Base-by-base conservation (phyloP, 2,888 invertebrate genomes). In the Campopleginae sp. region DNA sequence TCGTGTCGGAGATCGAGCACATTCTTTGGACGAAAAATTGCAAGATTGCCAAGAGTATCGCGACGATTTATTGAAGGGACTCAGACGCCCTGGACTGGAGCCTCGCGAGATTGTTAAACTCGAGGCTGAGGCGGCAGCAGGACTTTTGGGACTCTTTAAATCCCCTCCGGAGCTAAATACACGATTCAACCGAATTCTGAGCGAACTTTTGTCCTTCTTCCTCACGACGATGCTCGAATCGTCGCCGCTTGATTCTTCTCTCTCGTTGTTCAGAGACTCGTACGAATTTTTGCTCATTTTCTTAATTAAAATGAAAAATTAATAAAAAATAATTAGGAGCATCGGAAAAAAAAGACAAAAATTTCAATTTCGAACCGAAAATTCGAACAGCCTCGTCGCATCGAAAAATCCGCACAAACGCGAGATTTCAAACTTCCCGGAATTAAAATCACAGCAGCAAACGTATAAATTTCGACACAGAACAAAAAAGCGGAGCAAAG, bases 41-140 rank as follows among this genome's bases (percentile, higher is more conserved):
- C 65, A 23, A 8, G 80, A 42, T 51, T 90, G 89, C 91, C 91
- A 91, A 0, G 91, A 91, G 51, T 87, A 88, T 46, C 90, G 86
- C 12, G 81, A 38, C 8, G 38, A 70, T 46, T 83, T 90, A 3
- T 38, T 42, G 19, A 66, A 63, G 4, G 90, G 81, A 75, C 88
- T 90, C 0, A 31, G 23, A 33, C 61, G 46, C 2, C 27, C 72
- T 0, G 90, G 88, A 80, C 89, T 90, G 38, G 88, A 86, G 27
- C 70, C 80, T 44, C 81, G 82, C 0, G 90, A 90, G 75, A 86
- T 87, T 12, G 88, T 85, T 7, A 33, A 42, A n/a, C 84, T 88
- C 44, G 72, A 44, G 3, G 54, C 61, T 38, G 74, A n/a, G 31
- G 38, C 71, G 8, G 19, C 23, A 1, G 19, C 23, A 0, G 91